Evolutionary conservation across 2,797 vertebrate species (phyloP).

Genomic region (Pipistrellus pipistrellus): DNA sequence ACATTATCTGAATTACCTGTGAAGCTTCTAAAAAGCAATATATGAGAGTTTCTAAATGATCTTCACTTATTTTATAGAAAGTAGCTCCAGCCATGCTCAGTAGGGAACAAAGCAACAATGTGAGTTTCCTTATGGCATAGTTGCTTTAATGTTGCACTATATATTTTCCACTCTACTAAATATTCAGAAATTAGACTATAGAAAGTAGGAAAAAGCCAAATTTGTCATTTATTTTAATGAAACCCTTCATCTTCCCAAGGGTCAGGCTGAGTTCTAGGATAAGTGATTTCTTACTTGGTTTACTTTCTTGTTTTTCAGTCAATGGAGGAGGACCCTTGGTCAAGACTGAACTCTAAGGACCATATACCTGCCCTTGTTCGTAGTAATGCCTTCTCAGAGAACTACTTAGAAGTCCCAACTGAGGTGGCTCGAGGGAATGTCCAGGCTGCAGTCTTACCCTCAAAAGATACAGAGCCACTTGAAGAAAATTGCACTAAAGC

Average conservation of each 20-base stretch:
- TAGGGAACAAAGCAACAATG: background rate
- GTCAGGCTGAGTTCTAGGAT: conserved; percentile 19
- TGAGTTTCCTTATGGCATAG: background rate
- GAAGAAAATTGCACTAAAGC: conserved; percentile 88
- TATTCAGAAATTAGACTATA: conserved; percentile 49
- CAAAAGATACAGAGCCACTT: conserved; percentile 77
- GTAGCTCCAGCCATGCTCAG: background rate
- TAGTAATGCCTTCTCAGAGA: conserved; percentile 85
- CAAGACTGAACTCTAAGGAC: conserved; percentile 86
- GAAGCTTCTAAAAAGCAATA: background rate
- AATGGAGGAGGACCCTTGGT: conserved; percentile 89
- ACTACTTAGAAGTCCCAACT: conserved; percentile 83
- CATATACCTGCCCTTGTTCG: conserved; percentile 87
- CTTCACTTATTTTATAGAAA: conserved; percentile 9
- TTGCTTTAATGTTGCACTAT: conserved; percentile 20
- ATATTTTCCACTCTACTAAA: background rate
- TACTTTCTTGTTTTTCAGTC: conserved; percentile 81
- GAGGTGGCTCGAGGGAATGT: conserved; percentile 85
- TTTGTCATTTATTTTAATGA: conserved; percentile 30
- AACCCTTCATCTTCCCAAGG: background rate
- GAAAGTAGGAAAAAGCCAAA: conserved; percentile 5
- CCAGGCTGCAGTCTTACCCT: conserved; percentile 69
- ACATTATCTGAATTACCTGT: background rate
- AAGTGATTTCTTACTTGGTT: conserved; percentile 26
- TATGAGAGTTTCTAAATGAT: background rate